These are phyloP conservation scores for Drosophila putrida DNA, from an alignment of 2,888 invertebrate genomes.

Conservation along the genomic window DNA sequence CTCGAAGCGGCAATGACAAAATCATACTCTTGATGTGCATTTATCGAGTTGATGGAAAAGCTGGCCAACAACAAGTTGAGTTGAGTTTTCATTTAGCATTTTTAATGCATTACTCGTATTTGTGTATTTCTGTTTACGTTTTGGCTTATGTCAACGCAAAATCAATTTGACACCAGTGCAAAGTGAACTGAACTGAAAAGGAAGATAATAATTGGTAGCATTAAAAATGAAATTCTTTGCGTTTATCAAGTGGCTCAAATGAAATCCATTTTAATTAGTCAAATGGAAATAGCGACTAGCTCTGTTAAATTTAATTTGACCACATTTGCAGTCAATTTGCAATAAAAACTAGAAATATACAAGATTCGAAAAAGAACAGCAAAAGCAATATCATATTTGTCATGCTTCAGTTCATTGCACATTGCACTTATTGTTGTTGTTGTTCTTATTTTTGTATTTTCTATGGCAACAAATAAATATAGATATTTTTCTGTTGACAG, in stretches of 20 bases:
- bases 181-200: conserved; percentile 10
- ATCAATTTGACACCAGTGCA: conserved; percentile 7
- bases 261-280: conserved; percentile 1
- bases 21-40: conserved; percentile 25
- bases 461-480: conserved; percentile 19
- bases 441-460: conserved; percentile 13
- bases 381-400: not conserved
- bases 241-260: conserved; percentile 3
- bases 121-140: not conserved
- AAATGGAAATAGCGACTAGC: not conserved
- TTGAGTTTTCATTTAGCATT: conserved; percentile 10
- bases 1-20: conserved; percentile 35
- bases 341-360: not conserved
- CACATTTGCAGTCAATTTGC: not conserved
- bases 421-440: conserved; percentile 19
- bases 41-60: conserved; percentile 38
- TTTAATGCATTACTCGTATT: conserved; percentile 5
- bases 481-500: conserved; percentile 26
- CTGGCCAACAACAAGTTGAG: conserved; percentile 9
- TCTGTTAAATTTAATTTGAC: not conserved
- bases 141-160: not conserved
- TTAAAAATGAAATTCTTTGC: not conserved
- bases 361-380: not conserved
- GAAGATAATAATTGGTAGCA: conserved; percentile 3
- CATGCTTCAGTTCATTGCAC: conserved; percentile 36